Evolutionary conservation across 1,140 invertebrate species (phyloP), one percentile per base, ranked within the genome.

Genomic region (Xylocopa sonorina): DNA sequence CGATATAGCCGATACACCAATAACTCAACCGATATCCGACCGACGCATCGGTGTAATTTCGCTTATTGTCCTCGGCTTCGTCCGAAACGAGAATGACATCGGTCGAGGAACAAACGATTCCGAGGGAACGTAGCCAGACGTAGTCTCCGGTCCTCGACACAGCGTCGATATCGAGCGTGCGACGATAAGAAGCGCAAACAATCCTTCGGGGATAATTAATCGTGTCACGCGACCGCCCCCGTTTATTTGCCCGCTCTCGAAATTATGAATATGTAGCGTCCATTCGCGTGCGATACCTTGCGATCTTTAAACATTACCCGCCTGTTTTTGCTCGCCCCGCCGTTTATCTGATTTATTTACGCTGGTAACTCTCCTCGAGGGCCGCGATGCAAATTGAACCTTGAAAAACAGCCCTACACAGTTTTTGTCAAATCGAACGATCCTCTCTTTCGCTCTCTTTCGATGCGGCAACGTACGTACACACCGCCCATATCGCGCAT

Each of bases 1-100:
- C 90, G 81, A 90, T 91, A 90, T 89, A 85, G 84, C 88, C 78
- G 87, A 90, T 91, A 90, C 88, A 85, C 88, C 88, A 88, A 92
- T 92, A 90, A 90, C 89, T 89, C 89, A 86, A 72, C 46, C 73
- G 77, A 88, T 88, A 87, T 83, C 67, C 78, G 58, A 57, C 73
- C 55, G 67, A 50, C 53, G 64, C 55, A 34, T 60, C 69, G 46
- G 38, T 57, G 74, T 77, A 63, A 86, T 84, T 87, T 83, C 66
- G 60, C 71, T 83, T 55, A 87, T 86, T 87, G 82, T 73, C 68
- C 77, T 62, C 69, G 60, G 29, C 38, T 53, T 18, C 34, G 64
- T 27, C 27, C 62, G 55, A 58, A 75, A 66, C n/a, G 27, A 73
- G 67, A 57, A 58, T n/a, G 63, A 75, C 57, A 68, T 24, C 29